Percentiles rank a stretch among this genome's conserved stretches.
phyloP scores from a whole-genome alignment of 2,888 invertebrate species.

The Amphimallon solstitiale region DNA sequence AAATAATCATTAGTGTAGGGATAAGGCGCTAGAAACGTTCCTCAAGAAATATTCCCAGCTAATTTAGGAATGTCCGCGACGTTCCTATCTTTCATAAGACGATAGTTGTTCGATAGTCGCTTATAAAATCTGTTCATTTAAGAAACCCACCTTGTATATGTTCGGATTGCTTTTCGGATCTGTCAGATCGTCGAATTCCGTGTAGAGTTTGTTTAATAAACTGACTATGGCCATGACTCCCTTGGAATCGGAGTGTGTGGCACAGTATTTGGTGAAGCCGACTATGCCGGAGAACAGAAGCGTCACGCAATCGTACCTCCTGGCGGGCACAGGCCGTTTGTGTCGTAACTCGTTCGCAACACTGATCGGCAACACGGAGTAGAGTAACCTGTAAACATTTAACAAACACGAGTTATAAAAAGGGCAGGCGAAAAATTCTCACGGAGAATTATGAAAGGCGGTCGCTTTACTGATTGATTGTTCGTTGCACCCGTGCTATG shows the following conservation, averaged over 20 bases:
- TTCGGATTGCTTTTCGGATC: constrained; percentile 93
- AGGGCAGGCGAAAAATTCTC: constrained; percentile 5
- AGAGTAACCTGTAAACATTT: constrained; percentile 77
- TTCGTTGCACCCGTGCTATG: no score
- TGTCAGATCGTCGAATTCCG: constrained; percentile 92
- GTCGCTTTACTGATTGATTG: background rate
- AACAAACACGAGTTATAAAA: background rate
- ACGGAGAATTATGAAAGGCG: constrained; percentile 10
- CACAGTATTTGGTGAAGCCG: constrained; percentile 91
- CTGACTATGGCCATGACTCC: constrained; percentile 97
- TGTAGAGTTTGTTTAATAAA: constrained; percentile 93
- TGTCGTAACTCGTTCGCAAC: constrained; percentile 96
- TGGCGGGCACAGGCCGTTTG: constrained; percentile 88
- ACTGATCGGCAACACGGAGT: constrained; percentile 92
- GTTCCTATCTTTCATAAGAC: no score
- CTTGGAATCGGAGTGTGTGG: constrained; percentile 87
- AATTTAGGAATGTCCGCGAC: no score
- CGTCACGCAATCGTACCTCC: constrained; percentile 89
- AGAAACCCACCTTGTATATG: constrained; percentile 84
- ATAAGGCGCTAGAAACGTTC: no score
- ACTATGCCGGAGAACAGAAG: constrained; percentile 94
- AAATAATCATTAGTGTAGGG: no score
- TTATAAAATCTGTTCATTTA: background rate
- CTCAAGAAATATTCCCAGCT: no score
- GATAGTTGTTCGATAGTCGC: background rate